Evolutionary conservation across 2,888 invertebrate genomes (phyloP).

Genomic region (Drosophila hamatofila): DNA sequence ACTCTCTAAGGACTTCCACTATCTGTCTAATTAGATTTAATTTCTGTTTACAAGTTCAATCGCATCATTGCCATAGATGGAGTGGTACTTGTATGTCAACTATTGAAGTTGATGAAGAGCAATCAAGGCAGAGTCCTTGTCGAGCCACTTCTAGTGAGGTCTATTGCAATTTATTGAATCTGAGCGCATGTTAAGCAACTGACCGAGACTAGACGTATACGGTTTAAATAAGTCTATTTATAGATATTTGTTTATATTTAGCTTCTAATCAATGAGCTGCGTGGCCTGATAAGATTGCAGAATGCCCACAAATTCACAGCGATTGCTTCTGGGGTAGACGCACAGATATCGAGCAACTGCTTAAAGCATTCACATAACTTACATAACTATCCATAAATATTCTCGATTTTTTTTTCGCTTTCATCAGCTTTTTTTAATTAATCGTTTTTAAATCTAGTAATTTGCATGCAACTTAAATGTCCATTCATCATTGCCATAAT

Average conservation of each 20-base stretch:
- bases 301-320: slow-evolving; percentile 33
- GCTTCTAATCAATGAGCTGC: slow-evolving; percentile 60
- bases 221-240: slow-evolving; percentile 56
- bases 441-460: slow-evolving; percentile 72
- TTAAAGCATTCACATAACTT: slow-evolving; percentile 14
- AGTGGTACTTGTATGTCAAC: slow-evolving; percentile 22
- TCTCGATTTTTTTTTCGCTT: neutral
- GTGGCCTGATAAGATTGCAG: slow-evolving; percentile 65
- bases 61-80: slow-evolving; percentile 22
- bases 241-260: slow-evolving; percentile 70
- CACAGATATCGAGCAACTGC: slow-evolving; percentile 41
- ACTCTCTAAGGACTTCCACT: neutral
- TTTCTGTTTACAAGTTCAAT: slow-evolving; percentile 20
- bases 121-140: slow-evolving; percentile 20
- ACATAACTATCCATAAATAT: slow-evolving; percentile 1
- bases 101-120: neutral
- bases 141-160: slow-evolving; percentile 2
- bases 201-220: slow-evolving; percentile 42
- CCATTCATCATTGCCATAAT: slow-evolving; percentile 62
- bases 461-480: slow-evolving; percentile 72
- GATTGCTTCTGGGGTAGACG: slow-evolving; percentile 28
- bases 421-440: slow-evolving; percentile 32
- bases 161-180: slow-evolving; percentile 2
- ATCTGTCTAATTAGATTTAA: slow-evolving; percentile 6
- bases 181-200: neutral